phyloP scores from a whole-genome alignment of 2,888 invertebrate genomes.

The Plutella xylostella region DNA sequence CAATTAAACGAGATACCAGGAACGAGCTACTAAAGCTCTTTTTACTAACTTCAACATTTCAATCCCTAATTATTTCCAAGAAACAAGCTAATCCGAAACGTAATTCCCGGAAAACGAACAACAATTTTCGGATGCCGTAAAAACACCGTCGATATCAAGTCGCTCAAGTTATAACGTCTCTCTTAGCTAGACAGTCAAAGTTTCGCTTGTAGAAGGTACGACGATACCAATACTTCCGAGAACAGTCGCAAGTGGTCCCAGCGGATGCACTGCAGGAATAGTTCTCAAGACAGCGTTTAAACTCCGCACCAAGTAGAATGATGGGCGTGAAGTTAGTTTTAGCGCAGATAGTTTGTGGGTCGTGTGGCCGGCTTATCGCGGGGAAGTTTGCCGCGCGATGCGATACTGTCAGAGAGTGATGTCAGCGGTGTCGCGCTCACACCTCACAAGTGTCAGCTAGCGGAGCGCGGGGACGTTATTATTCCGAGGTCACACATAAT shows the following conservation, averaged over 20 bases:
- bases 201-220: background rate
- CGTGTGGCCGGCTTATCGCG: conserved; percentile 29
- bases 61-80: too few species aligned
- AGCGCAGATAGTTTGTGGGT: conserved; percentile 29
- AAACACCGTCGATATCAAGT: too few species aligned
- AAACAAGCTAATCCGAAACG: too few species aligned
- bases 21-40: too few species aligned
- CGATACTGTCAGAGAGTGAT: conserved; percentile 36
- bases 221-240: background rate
- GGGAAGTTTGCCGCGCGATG: conserved; percentile 26
- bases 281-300: conserved; percentile 6
- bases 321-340: conserved; percentile 25
- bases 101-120: too few species aligned
- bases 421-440: conserved; percentile 30
- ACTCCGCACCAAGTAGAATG: conserved; percentile 19
- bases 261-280: conserved; percentile 3
- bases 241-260: background rate
- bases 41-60: too few species aligned
- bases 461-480: too few species aligned
- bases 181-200: too few species aligned
- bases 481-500: too few species aligned
- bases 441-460: conserved; percentile 49
- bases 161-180: too few species aligned
- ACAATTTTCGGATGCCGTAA: too few species aligned
- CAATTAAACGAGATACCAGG: too few species aligned